A percentile compares a stretch with the other conserved stretches of the same genome.
Conservation (phyloP, 2,113 vertebrate genomes). For the Pelecanus crispus region DNA sequence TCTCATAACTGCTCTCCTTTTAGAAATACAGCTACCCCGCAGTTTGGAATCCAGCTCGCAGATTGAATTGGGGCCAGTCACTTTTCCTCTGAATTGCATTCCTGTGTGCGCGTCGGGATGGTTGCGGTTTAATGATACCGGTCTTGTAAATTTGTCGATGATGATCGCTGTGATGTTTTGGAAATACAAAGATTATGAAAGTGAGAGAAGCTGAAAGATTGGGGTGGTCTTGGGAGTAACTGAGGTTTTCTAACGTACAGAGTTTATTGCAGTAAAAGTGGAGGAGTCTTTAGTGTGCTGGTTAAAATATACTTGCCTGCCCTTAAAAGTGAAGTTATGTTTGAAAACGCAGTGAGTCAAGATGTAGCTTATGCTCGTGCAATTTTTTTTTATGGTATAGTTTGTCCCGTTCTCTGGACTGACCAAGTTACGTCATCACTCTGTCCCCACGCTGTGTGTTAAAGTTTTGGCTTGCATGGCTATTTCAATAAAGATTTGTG, state of each 20-base stretch:
- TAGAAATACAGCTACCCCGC: neutral
- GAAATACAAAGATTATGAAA: rapidly evolving
- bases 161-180: rapidly evolving
- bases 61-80: neutral
- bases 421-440: rapidly evolving
- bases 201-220: too few species aligned
- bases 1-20: neutral
- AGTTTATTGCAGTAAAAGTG: neutral
- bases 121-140: rapidly evolving
- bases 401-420: neutral
- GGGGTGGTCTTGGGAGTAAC: neutral
- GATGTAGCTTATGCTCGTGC: neutral
- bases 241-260: rapidly evolving
- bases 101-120: neutral
- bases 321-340: rapidly evolving
- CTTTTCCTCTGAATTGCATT: neutral
- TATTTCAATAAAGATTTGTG: neutral
- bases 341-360: neutral
- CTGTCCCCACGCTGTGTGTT: rapidly evolving
- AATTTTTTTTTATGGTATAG: neutral
- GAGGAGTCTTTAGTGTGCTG: neutral
- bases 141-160: neutral
- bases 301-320: neutral
- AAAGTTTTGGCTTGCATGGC: neutral
- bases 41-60: neutral